Conservation (phyloP, 2,888 invertebrate species). For the Glyphotaelius pellucidus region DNA sequence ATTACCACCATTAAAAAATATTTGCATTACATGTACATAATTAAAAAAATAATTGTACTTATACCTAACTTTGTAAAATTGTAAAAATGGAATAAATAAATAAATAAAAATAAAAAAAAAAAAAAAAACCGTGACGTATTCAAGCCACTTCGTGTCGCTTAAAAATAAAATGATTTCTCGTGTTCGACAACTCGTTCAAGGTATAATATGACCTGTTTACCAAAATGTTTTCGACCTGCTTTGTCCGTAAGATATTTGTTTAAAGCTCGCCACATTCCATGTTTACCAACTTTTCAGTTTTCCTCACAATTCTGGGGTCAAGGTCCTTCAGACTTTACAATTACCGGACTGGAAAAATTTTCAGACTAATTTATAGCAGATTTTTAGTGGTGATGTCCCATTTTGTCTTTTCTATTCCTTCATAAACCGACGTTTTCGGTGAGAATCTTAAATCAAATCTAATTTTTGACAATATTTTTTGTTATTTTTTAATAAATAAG, state of each 20-base stretch:
- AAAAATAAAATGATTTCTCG: not conserved
- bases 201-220: not conserved
- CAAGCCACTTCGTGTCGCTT: slow-evolving; percentile 14
- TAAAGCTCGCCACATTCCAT: not conserved
- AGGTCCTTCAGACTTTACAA: not conserved
- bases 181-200: slow-evolving; percentile 13
- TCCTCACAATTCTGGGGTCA: not conserved
- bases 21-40: no score
- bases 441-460: no score
- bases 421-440: no score
- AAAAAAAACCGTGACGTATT: not conserved
- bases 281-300: not conserved
- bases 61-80: no score
- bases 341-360: not conserved
- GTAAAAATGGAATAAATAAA: no score
- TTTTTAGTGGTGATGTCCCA: no score
- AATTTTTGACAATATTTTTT: no score
- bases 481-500: no score
- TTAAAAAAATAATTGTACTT: no score
- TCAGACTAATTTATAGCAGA: not conserved
- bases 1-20: no score
- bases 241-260: not conserved
- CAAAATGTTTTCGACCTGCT: not conserved
- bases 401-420: no score
- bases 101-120: no score